Percentiles rank a stretch among this genome's conserved stretches.
phyloP scores from a whole-genome alignment of 2,113 vertebrate species.

The Prietella phreatophila region DNA sequence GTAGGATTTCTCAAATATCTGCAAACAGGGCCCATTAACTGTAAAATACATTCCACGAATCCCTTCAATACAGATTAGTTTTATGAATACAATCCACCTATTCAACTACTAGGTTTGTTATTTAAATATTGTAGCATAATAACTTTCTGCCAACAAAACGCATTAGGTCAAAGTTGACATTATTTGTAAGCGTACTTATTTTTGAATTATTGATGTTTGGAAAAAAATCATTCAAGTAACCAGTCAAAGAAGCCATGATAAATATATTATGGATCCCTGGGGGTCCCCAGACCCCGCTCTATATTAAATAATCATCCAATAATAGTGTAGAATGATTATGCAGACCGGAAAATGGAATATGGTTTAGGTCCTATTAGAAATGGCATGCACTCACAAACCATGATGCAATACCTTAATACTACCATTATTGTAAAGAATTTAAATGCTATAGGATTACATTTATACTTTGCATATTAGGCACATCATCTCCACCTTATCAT shows the following conservation, averaged over 20 bases:
- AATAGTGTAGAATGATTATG: neutral
- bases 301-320: neutral
- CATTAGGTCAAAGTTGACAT: neutral
- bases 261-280: neutral
- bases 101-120: neutral
- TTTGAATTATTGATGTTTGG: neutral
- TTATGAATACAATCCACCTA: neutral
- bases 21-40: neutral
- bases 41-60: neutral
- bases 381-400: neutral
- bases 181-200: neutral
- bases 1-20: neutral
- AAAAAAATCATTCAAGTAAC: neutral
- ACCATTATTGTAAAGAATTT: neutral
- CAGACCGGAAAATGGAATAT: neutral
- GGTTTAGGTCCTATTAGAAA: neutral
- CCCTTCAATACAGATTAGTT: neutral
- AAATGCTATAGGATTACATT: constrained; percentile 13
- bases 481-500: neutral
- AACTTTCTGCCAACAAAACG: neutral
- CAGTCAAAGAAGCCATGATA: neutral
- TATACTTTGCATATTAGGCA: neutral
- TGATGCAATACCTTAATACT: neutral
- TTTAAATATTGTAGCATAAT: neutral
- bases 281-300: neutral